Evolutionary conservation across 2,113 vertebrate species (phyloP).

Genomic region (Chlorodrepanis virens): DNA sequence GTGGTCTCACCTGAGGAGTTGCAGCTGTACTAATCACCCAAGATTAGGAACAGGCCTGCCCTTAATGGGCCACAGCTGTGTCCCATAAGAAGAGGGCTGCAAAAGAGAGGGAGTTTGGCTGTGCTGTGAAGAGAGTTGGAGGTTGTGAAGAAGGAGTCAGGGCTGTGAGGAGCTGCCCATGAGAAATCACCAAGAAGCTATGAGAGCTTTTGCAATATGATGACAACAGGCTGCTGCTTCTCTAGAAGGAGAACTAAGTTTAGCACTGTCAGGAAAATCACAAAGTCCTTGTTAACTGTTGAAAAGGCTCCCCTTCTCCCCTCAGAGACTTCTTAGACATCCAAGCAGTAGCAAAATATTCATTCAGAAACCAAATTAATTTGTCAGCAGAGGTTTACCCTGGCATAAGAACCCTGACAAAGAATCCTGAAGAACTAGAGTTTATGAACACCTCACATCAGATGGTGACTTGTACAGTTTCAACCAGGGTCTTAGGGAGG

Average conservation of each 20-base stretch:
- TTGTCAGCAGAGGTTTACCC: neutral
- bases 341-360: neutral
- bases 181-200: no score
- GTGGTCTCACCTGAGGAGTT: no score
- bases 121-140: no score
- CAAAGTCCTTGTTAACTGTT: neutral
- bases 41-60: no score
- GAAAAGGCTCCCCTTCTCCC: fast-evolving
- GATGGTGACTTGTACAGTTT: neutral
- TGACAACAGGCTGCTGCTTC: neutral
- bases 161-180: no score
- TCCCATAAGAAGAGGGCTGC: no score
- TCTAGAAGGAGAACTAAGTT: neutral
- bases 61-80: no score
- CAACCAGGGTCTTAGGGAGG: neutral
- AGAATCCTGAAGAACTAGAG: neutral
- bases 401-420: neutral
- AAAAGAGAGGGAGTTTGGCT: no score
- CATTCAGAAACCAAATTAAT: neutral
- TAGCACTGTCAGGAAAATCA: neutral
- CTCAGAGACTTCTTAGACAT: neutral
- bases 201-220: no score
- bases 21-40: no score
- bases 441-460: neutral
- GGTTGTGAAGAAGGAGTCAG: no score